Evolutionary conservation across 1,140 invertebrate genomes (phyloP), one percentile per base, ranked within the genome.

Genomic region (Sarcophaga peregrina): DNA sequence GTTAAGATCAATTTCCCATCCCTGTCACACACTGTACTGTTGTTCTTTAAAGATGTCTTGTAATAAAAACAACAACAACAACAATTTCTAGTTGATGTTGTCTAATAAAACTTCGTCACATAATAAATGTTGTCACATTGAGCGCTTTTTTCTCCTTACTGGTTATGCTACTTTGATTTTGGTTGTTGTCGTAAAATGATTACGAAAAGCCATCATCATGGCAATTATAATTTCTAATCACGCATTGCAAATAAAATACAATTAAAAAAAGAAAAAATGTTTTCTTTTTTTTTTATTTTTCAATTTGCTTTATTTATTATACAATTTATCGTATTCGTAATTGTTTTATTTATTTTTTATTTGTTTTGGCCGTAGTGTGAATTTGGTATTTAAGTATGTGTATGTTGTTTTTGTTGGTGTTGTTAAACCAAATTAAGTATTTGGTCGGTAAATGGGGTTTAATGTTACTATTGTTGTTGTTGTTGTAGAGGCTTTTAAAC

Each of bases 401-500:
- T 68, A 50, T 78, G 45, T 25, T 17, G 47, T 50, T 78, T 52
- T 78, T 9, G 47, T 78, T 50, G 20, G 20, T 25, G n/a, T 78
- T 78, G 75, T 78, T 50, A 72, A 20, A 20, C 75, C 47, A 78
- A 78, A 78, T 78, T 47, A 78, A 47, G 47, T 78, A 78, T 78
- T 52, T 78, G 75, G 50, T 78, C 75, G 75, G 75, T 78, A 78
- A 78, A 78, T 78, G 75, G 75, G 47, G 50, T 78, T 78, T 78
- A 78, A 52, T 78, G 75, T 52, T 78, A 4, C 25, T 50, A 8
- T 50, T 20, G 9, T 68, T 68, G 9, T 68, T 68, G 54, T 25
- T 68, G 6, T 25, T 68, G 10, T 68, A 5, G 25, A 11, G 47
- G 20, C 17, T 76, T 11, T 78, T 25, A 78, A 78, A 17, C 47